phyloP scores from a whole-genome alignment of 2,113 vertebrate species.

The Cryptoleucopteryx plumbea region DNA sequence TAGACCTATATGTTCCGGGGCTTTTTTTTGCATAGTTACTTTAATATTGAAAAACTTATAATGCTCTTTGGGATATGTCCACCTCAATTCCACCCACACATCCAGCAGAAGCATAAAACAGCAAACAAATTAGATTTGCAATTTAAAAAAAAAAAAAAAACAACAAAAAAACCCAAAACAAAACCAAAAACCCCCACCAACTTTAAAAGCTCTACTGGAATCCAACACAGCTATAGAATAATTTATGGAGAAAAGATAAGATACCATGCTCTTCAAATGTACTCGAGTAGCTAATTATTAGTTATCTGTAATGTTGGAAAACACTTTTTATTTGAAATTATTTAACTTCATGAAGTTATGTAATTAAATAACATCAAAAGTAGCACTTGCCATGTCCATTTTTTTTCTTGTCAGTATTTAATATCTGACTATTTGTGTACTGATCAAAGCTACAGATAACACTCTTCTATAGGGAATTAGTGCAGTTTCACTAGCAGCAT shows the following conservation, averaged over 20 bases:
- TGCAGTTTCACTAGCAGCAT: not conserved
- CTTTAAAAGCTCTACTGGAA: not conserved
- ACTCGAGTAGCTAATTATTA: conserved; percentile 14
- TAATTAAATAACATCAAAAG: not conserved
- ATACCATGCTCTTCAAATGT: not conserved
- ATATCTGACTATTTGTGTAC: not conserved
- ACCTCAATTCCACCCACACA: not conserved
- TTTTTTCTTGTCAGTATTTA: not conserved
- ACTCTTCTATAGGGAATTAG: not conserved
- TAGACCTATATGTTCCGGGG: not conserved
- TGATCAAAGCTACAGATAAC: not conserved
- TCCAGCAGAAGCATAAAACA: not conserved
- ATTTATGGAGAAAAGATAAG: not conserved
- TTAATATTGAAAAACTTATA: not conserved
- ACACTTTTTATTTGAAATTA: not conserved
- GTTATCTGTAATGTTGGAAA: not conserved
- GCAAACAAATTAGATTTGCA: not conserved
- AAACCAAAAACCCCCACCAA: too few relatives aligned
- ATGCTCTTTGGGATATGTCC: not conserved
- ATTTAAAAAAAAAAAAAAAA: not conserved
- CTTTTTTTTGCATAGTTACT: not conserved
- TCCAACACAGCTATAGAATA: not conserved
- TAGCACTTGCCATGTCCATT: not conserved
- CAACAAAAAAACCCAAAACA: too few relatives aligned
- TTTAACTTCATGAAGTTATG: not conserved